Percentiles rank a stretch among this genome's conserved stretches.
Conservation (phyloP, 2,113 vertebrate species). For the Colius striatus region DNA sequence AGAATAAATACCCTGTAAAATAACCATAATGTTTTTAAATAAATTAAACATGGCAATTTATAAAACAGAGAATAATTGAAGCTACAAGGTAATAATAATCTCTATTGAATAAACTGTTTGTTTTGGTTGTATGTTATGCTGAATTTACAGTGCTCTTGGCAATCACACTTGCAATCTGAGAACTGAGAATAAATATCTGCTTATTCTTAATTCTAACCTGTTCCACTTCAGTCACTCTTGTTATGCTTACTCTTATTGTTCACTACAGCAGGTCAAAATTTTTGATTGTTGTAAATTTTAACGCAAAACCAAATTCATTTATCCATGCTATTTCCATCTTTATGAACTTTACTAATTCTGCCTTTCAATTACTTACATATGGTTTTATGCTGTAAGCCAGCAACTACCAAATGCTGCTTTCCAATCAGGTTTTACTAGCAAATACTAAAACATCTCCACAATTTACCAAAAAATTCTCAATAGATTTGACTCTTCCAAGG, state of each 20-base stretch:
- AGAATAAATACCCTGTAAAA: background rate
- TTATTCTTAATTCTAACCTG: background rate
- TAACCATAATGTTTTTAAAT: background rate
- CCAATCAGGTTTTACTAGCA: background rate
- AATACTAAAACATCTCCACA: background rate
- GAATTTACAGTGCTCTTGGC: background rate
- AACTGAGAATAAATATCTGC: background rate
- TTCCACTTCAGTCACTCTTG: background rate
- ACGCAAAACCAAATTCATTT: background rate
- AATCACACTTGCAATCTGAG: background rate
- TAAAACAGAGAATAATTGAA: background rate
- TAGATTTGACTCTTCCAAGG: background rate
- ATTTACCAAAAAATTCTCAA: background rate
- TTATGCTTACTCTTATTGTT: background rate
- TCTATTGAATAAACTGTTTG: background rate
- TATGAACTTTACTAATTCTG: background rate
- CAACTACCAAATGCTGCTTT: background rate
- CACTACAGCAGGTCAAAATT: background rate
- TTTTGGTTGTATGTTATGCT: background rate
- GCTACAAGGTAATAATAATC: background rate
- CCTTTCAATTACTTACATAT: background rate
- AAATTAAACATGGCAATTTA: background rate
- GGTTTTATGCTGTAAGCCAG: background rate
- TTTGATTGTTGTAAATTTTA: background rate
- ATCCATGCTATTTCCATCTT: background rate